Conservation (phyloP, 2,888 invertebrate species). For the Xestia c-nigrum region DNA sequence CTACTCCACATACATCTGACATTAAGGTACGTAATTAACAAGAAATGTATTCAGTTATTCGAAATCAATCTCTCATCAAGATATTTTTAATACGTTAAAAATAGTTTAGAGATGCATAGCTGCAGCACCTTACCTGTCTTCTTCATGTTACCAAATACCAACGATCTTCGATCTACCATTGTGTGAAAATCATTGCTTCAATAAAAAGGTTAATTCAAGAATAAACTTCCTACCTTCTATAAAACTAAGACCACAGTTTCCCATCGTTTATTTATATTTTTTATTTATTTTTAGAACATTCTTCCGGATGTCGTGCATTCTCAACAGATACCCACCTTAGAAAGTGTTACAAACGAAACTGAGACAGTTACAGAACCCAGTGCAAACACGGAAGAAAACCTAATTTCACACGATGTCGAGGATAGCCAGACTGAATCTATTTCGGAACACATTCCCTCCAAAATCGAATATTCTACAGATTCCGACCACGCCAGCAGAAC, state of each 20-base stretch:
- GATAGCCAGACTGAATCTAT: constrained; percentile 84
- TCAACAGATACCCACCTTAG: constrained; percentile 85
- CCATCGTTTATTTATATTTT: constrained; percentile 78
- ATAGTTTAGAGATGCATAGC: constrained; percentile 82
- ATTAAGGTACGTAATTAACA: constrained; percentile 78
- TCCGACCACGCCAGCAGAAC: constrained; percentile 73
- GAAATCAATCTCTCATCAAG: constrained; percentile 70
- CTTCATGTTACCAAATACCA: constrained; percentile 63
- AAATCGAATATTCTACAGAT: constrained; percentile 81
- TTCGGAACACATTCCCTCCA: constrained; percentile 86
- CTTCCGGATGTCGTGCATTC: constrained; percentile 90
- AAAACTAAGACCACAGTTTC: constrained; percentile 56
- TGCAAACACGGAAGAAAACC: constrained; percentile 69
- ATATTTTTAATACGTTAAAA: constrained; percentile 82
- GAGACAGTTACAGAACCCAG: constrained; percentile 71
- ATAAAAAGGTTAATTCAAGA: constrained; percentile 50
- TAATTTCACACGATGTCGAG: constrained; percentile 71
- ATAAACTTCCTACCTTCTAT: constrained; percentile 52
- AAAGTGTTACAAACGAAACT: constrained; percentile 74
- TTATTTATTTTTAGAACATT: constrained; percentile 89
- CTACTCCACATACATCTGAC: constrained; percentile 78
- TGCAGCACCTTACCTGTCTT: constrained; percentile 72
- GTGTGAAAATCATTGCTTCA: constrained; percentile 7
- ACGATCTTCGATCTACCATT: constrained; percentile 29
- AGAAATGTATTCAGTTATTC: constrained; percentile 37